Evolutionary conservation across 1,140 invertebrate species (phyloP), one percentile per base, ranked within the genome.

Genomic region (Probaryconus sp.): DNA sequence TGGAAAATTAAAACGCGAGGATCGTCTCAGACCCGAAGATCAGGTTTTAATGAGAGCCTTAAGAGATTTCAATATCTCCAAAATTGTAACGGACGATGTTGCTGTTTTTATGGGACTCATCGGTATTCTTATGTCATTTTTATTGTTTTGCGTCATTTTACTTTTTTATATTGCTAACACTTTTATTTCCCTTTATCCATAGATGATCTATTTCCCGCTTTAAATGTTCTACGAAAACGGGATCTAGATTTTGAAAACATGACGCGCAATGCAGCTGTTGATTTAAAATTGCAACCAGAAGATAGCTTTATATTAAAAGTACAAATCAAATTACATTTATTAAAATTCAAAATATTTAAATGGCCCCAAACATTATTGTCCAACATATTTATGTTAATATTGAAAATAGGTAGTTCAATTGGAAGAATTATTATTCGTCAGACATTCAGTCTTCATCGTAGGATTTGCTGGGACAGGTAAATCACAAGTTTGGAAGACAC

Each of bases 401-500:
- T 37, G 0, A 5, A 33, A 51, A 67, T 42, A 67, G 93, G 91
- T 98, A 68, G 95, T 98, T 0, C 96, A 98, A 88, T 87, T 98
- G 2, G 94, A 96, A 78, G 96, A 98, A 86, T 84, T 98, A 20
- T 93, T 98, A 80, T 94, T 95, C 33, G 97, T 98, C 0, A 90
- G 97, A 55, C 97, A 98, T 88, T 98, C 96, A 0, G 96, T 98
- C 1, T 98, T 98, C 82, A 94, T 98, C 47, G 90, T 97, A 51
- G 97, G 96, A 3, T 92, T 93, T 81, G 93, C 97, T n/a, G 97
- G 97, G 0, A 96, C 95, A 0, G 97, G 97, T 2, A 98, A 98
- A 85, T 93, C 94, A 1, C 91, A 94, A 89, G 95, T 98, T 1
- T 98, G 96, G 96, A 96, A 96, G 84, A 96, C 95, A 5, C 87